phyloP scores from a whole-genome alignment of 2,888 invertebrate genomes.

The Campopleginae sp. region DNA sequence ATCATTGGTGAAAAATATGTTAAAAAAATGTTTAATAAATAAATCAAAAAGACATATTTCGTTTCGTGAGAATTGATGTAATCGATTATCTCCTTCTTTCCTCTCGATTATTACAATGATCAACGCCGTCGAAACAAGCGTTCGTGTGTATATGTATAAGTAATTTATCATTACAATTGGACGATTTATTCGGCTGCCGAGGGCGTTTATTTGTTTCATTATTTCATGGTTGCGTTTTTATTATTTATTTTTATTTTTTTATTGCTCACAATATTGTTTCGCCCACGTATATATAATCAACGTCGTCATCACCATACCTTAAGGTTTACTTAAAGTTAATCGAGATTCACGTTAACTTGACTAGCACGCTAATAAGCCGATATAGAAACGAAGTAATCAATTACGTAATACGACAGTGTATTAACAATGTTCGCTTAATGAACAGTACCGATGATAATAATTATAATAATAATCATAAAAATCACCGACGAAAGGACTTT shows the following conservation, averaged over 20 bases:
- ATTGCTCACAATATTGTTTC: slow-evolving; percentile 27
- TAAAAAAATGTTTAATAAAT: slow-evolving; percentile 36
- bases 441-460: slow-evolving; percentile 53
- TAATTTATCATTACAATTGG: slow-evolving; percentile 61
- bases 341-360: slow-evolving; percentile 67
- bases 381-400: slow-evolving; percentile 65
- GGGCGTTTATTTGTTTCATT: slow-evolving; percentile 21
- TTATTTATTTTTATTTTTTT: slow-evolving; percentile 5
- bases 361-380: slow-evolving; percentile 69
- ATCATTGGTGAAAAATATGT: slow-evolving; percentile 22
- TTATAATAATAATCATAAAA: slow-evolving; percentile 46
- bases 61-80: slow-evolving; percentile 58
- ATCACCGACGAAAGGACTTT: slow-evolving; percentile 47
- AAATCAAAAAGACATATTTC: slow-evolving; percentile 40
- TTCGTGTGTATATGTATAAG: slow-evolving; percentile 41
- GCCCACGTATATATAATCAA: slow-evolving; percentile 35
- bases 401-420: slow-evolving; percentile 53
- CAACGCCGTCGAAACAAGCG: slow-evolving; percentile 57
- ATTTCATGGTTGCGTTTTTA: slow-evolving; percentile 3
- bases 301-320: slow-evolving; percentile 38
- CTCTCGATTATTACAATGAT: slow-evolving; percentile 59
- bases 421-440: slow-evolving; percentile 45
- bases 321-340: slow-evolving; percentile 61
- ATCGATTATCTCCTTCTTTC: slow-evolving; percentile 42
- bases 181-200: slow-evolving; percentile 63